These are phyloP conservation scores for Tursiops truncatus DNA, from an alignment of 2,113 vertebrate species.

Conservation along the genomic window DNA sequence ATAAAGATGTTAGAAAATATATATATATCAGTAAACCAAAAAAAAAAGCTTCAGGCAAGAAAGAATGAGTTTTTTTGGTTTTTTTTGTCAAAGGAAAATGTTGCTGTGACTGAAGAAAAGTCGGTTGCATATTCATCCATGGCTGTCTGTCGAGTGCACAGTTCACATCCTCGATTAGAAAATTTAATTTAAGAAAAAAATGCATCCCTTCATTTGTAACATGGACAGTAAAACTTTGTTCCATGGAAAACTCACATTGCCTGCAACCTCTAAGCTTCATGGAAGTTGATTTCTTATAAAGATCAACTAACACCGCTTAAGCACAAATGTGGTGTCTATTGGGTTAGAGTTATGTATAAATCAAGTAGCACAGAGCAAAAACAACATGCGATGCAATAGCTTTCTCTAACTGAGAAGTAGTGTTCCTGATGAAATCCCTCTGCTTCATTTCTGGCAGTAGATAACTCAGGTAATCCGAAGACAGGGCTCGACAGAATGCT, in stretches of 20 bases:
- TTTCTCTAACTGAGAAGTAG: slow-evolving; percentile 49
- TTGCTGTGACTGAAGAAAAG: not conserved
- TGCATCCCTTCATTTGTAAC: slow-evolving; percentile 17
- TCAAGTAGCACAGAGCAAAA: slow-evolving; percentile 40
- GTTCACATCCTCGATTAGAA: not conserved
- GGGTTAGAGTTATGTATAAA: slow-evolving; percentile 50
- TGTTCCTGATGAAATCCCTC: slow-evolving; percentile 49
- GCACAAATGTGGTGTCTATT: slow-evolving; percentile 2
- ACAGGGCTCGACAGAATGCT: not conserved
- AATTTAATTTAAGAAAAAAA: slow-evolving; percentile 26
- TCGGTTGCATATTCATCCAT: not conserved
- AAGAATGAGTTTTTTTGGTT: not conserved
- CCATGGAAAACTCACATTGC: not conserved
- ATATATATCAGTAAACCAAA: too few species aligned
- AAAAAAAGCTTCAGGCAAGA: not conserved
- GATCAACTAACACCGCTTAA: slow-evolving; percentile 51
- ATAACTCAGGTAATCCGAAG: slow-evolving; percentile 36
- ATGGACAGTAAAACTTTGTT: not conserved
- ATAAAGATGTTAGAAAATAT: too few species aligned
- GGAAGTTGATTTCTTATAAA: slow-evolving; percentile 48
- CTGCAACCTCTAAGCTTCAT: not conserved
- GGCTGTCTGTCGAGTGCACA: not conserved
- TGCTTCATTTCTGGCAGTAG: slow-evolving; percentile 42
- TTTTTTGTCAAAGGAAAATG: not conserved
- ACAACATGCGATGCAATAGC: not conserved